phyloP scores from a whole-genome alignment of 2,113 vertebrate species.

The Gulo gulo region DNA sequence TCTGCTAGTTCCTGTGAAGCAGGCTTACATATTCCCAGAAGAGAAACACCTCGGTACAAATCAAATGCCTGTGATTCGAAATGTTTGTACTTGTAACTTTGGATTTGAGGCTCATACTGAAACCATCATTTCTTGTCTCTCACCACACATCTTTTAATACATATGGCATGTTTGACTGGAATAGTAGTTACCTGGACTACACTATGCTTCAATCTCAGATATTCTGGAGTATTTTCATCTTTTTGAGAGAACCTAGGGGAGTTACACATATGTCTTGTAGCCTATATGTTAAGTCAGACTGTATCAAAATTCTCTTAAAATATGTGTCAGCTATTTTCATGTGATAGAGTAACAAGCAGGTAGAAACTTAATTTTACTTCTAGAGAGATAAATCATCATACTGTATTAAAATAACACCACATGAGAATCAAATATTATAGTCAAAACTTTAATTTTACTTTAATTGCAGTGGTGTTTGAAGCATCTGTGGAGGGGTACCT shows the following conservation, averaged over 20 bases:
- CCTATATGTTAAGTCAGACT: neutral
- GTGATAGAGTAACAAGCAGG: neutral
- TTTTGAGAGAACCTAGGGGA: neutral
- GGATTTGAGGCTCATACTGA: neutral
- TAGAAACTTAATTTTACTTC: constrained; percentile 7
- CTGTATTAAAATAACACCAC: neutral
- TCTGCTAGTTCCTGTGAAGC: neutral
- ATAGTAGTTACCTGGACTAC: neutral
- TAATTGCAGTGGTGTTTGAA: neutral
- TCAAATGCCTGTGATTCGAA: neutral
- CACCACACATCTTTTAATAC: neutral
- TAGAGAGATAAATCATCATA: neutral
- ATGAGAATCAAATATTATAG: neutral
- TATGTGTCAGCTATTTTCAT: neutral
- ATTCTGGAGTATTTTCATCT: neutral
- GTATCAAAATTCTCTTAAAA: neutral
- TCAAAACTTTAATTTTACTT: neutral
- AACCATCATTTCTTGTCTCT: neutral
- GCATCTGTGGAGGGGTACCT: neutral
- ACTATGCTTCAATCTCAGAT: neutral
- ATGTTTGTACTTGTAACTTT: neutral
- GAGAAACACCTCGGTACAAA: neutral
- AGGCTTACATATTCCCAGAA: neutral
- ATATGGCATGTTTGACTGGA: neutral
- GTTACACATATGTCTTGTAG: neutral